Percentiles rank a stretch among this genome's conserved stretches.
These are phyloP conservation scores for Drosophila kanekoi DNA, from an alignment of 2,888 invertebrate species.

Conservation along the genomic window DNA sequence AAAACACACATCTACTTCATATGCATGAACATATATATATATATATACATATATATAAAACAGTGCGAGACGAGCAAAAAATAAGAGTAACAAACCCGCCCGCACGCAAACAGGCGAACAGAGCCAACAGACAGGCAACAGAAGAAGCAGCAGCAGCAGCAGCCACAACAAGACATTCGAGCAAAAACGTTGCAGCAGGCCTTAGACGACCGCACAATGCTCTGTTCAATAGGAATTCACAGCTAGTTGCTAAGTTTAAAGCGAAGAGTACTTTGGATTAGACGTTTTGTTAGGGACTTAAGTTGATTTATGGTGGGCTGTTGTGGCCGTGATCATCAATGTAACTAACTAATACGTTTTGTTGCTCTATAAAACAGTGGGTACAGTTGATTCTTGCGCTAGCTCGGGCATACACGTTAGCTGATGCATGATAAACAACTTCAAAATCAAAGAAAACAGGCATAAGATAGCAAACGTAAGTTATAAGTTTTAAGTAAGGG, in stretches of 20 bases:
- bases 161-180: conserved; percentile 26
- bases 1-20: conserved; percentile 12
- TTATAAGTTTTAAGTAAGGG: too few relatives aligned
- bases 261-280: background rate
- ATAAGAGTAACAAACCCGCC: conserved; percentile 60
- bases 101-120: conserved; percentile 65
- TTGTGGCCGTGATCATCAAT: too few relatives aligned
- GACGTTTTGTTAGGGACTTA: too few relatives aligned
- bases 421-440: too few relatives aligned
- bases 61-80: conserved; percentile 35
- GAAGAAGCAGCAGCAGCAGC: conserved; percentile 36
- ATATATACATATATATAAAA: conserved; percentile 12
- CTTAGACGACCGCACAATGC: conserved; percentile 9
- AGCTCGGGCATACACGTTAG: too few relatives aligned
- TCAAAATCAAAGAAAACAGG: too few relatives aligned
- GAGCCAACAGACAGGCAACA: conserved; percentile 48
- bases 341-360: too few relatives aligned
- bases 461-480: too few relatives aligned
- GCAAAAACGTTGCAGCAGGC: background rate
- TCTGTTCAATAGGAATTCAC: background rate
- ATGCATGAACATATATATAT: conserved; percentile 1
- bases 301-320: too few relatives aligned
- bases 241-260: background rate
- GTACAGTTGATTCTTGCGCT: too few relatives aligned
- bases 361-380: too few relatives aligned